A percentile compares a stretch with the other conserved stretches of the same genome.
These are phyloP conservation scores for Tringa solitaria DNA, from an alignment of 2,113 vertebrate species.

Conservation along the genomic window DNA sequence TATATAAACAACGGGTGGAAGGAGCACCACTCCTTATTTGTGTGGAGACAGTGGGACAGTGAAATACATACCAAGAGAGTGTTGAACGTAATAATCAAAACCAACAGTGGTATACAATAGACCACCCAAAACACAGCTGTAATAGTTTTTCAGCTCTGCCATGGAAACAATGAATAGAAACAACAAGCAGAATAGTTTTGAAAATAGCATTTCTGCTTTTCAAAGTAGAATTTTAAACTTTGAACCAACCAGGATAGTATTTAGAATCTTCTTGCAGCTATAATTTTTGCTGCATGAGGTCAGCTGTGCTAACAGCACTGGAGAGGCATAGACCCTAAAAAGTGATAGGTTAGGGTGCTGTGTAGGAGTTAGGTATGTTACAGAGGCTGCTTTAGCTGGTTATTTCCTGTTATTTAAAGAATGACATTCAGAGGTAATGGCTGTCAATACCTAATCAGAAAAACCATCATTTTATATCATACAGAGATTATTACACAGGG, in stretches of 20 bases:
- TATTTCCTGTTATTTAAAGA: not conserved
- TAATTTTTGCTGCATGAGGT: not conserved
- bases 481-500: not conserved
- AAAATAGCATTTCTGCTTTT: constrained; percentile 1
- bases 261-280: not conserved
- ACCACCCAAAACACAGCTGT: constrained; percentile 65
- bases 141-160: constrained; percentile 33
- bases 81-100: constrained; percentile 53
- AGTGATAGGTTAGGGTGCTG: not conserved
- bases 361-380: not conserved
- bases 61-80: constrained; percentile 15
- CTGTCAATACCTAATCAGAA: not conserved
- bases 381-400: not conserved
- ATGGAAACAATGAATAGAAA: constrained; percentile 45
- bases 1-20: not conserved
- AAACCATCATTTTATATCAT: not conserved
- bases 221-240: constrained; percentile 18
- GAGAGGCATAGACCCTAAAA: not conserved
- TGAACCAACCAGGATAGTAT: not conserved
- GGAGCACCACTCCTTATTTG: constrained; percentile 31
- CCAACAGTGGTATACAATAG: constrained; percentile 52
- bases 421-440: not conserved
- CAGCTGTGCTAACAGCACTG: not conserved
- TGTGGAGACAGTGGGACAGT: constrained; percentile 10
- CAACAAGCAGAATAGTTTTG: constrained; percentile 24